Base-by-base conservation (phyloP, 2,888 invertebrate genomes). In the Malthinus seriepunctatus region DNA sequence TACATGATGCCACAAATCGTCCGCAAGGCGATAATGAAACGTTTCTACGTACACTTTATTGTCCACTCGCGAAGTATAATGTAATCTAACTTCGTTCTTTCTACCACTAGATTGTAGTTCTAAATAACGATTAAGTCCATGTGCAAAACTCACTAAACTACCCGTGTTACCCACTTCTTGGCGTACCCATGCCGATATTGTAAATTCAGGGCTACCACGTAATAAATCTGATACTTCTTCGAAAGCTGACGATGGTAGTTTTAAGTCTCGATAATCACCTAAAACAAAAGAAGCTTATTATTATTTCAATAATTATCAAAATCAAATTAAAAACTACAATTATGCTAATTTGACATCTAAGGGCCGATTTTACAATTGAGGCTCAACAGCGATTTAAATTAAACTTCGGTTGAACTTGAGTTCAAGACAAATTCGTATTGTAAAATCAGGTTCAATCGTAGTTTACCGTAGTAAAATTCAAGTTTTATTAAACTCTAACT, bases 71-170 rank as follows among this genome's bases (percentile, higher is more conserved):
- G 87, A 86, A 78, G 87, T 87, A 80, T 92, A 93, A 81, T 91
- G 91, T 76, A 93, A 83, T 69, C 93, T 87, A 75, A 93, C 87
- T 81, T 94, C 93, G 79, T 93, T 89, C 73, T 89, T 88, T 65
- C 92, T 86, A 68, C 93, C 93, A 80, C 91, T 92, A 76, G 93
- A 93, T 83, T 94, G 93, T 80, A 95, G 84, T 84, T 95, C 93
- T 83, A 94, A 84, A 83, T 91, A 92, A 84, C 93, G 88, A 83
- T 88, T 88, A 79, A 86, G 85, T 73, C 90, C 91, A 79, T 88
- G 88, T 63, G 90, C 89, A 81, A 93, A 90, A 71, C 91, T 89
- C 70, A 93, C 82, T 71, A 93, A 89, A 69, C 91, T 88, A 75
- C 92, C 93, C 64, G 89, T 88, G 82, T 92, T 93, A 71, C 87